Percentiles rank a stretch among this genome's conserved stretches.
phyloP scores from a whole-genome alignment of 2,888 invertebrate species.

The Ophion ventricosus region DNA sequence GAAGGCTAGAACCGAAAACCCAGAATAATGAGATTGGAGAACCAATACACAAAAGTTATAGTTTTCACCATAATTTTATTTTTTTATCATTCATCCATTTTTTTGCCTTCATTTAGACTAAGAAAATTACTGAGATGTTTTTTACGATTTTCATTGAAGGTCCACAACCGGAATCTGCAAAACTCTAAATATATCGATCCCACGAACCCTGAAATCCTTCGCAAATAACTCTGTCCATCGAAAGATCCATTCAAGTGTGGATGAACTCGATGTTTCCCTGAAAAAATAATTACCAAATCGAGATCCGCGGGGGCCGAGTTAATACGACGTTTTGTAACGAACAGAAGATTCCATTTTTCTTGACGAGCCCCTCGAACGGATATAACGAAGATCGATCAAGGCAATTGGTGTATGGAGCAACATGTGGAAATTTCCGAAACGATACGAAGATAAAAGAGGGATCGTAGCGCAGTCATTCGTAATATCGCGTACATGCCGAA shows the following conservation, averaged over 20 bases:
- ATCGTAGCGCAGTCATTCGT: constrained; percentile 35
- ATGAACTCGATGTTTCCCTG: background rate
- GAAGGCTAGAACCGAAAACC: no score
- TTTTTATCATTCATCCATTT: no score
- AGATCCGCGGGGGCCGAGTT: background rate
- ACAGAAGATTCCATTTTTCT: background rate
- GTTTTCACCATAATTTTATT: no score
- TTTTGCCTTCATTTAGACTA: no score
- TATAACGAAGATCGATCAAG: background rate
- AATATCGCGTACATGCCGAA: constrained; percentile 34
- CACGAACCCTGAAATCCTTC: no score
- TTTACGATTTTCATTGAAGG: no score
- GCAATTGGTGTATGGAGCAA: background rate
- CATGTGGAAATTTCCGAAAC: background rate
- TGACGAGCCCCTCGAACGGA: background rate
- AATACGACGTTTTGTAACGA: background rate
- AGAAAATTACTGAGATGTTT: no score
- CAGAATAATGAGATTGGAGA: no score
- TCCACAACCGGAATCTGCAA: no score
- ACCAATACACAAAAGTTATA: no score
- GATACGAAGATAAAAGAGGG: background rate
- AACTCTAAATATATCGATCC: no score
- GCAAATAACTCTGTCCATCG: background rate
- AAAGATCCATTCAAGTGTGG: background rate
- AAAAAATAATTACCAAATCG: background rate